Base-by-base conservation (phyloP, 2,888 invertebrate genomes). In the Pyralis farinalis region DNA sequence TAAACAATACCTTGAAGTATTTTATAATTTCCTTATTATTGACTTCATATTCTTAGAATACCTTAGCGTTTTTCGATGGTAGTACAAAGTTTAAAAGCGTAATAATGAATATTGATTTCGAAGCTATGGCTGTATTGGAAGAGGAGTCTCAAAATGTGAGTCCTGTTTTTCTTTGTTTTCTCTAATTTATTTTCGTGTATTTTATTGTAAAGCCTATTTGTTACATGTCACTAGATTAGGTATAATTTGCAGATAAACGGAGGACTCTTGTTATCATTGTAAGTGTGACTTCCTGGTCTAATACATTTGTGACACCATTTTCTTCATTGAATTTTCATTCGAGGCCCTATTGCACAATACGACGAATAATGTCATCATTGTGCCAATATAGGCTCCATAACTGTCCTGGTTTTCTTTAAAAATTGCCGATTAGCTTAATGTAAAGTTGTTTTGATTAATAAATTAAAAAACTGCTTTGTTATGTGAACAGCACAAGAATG, bases 1-100 rank as follows among this genome's bases (percentile, higher is more conserved):
- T 93, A 93, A 93, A 93, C 93, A 93, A 90, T 80, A 91, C 89
- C 89, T 91, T 91, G 67, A 52, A 50, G 48, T 91, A 54, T 61
- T 63, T 70, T 63, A 55, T 58, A 44, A 63, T 70, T 92, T 91
- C 91, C 88, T 84, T 90, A 86, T 91, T 91, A 90, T 83, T 58
- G 82, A 75, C 46, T 54, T 46, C 22, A 35, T 47, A 42, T 47
- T 84, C 88, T 87, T 84, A 83, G 82, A 90, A 84, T 79, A 70
- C 63, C 49, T 55, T 52, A 44, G 37, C 50, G 51, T 55, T 60
- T 55, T 49, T 46, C 48, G 49, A 44, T 41, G 47, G 52, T 45
- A 40, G 40, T 47, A 46, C 37, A 40, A 44, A 46, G 49, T 43
- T 44, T 47, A 43, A 51, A 51, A 34, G 44, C 34, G 47, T 44